A percentile compares a stretch with the other conserved stretches of the same genome.
Evolutionary conservation across 2,113 vertebrate genomes (phyloP).

Genomic region (Rhinoderma darwinii): DNA sequence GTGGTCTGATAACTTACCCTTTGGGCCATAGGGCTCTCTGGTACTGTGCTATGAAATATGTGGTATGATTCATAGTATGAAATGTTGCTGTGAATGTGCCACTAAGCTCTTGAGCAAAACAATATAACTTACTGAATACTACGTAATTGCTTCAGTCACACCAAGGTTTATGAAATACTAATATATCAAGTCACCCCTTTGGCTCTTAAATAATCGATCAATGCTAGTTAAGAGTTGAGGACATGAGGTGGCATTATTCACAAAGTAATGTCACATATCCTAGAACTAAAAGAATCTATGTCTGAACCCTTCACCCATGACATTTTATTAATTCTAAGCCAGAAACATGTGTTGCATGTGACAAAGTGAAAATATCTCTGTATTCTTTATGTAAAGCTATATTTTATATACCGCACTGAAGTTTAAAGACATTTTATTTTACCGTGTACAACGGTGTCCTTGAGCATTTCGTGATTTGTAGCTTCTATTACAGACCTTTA

Average conservation of each 20-base stretch:
- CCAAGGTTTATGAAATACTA: slow-evolving; percentile 51
- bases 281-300: slow-evolving; percentile 32
- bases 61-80: slow-evolving; percentile 54
- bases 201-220: slow-evolving; percentile 42
- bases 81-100: slow-evolving; percentile 50
- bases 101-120: slow-evolving; percentile 54
- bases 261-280: slow-evolving; percentile 53
- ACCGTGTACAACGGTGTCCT: neutral
- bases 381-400: slow-evolving; percentile 1
- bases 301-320: slow-evolving; percentile 22
- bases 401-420: neutral
- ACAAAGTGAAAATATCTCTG: slow-evolving; percentile 22
- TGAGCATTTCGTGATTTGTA: neutral
- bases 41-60: slow-evolving; percentile 34
- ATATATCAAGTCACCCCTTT: slow-evolving; percentile 52
- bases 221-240: slow-evolving; percentile 42
- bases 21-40: slow-evolving; percentile 42
- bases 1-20: slow-evolving; percentile 27
- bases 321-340: slow-evolving; percentile 48
- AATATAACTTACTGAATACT: slow-evolving; percentile 56
- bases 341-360: slow-evolving; percentile 18
- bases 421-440: neutral
- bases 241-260: slow-evolving; percentile 42
- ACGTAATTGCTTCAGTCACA: slow-evolving; percentile 45
- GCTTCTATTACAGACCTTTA: neutral